phyloP scores from a whole-genome alignment of 2,888 invertebrate genomes.

The Zhengitettix transpicula region DNA sequence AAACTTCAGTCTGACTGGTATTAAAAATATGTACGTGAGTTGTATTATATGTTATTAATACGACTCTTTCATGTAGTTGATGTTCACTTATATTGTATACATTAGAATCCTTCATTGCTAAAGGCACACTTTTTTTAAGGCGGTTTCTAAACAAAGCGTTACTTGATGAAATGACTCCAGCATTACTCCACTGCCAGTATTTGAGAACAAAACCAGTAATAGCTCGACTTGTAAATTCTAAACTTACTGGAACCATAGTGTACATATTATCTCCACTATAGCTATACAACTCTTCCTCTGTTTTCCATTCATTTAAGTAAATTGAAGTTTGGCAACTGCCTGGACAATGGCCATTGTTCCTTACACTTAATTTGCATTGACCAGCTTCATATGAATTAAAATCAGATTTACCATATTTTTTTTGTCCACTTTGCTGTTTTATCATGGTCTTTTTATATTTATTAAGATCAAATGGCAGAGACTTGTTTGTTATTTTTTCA shows the following conservation, averaged over 20 bases:
- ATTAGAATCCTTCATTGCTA: not conserved
- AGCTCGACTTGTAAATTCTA: conserved; percentile 36
- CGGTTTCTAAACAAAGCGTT: not conserved
- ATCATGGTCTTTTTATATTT: not conserved
- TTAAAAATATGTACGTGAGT: conserved; percentile 57
- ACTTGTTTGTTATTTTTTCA: not conserved
- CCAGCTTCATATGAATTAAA: not conserved
- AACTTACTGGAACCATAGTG: conserved; percentile 54
- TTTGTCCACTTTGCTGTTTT: not conserved
- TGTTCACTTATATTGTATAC: conserved; percentile 2
- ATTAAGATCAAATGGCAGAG: not conserved
- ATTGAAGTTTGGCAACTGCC: not conserved
- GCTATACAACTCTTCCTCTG: conserved; percentile 19
- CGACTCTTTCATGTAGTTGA: conserved; percentile 46
- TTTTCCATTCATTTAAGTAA: too few species aligned
- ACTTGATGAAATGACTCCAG: not conserved
- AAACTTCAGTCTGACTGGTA: conserved; percentile 59
- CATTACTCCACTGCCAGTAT: conserved; percentile 55
- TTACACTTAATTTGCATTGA: conserved; percentile 40
- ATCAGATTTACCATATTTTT: not conserved
- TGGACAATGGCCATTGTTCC: conserved; percentile 56
- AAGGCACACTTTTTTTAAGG: not conserved
- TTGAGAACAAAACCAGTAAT: conserved; percentile 63
- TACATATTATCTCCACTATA: conserved; percentile 46
- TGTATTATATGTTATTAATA: conserved; percentile 63